Evolutionary conservation across 1,140 invertebrate genomes (phyloP).

Genomic region (Trinorchestia longiramus): DNA sequence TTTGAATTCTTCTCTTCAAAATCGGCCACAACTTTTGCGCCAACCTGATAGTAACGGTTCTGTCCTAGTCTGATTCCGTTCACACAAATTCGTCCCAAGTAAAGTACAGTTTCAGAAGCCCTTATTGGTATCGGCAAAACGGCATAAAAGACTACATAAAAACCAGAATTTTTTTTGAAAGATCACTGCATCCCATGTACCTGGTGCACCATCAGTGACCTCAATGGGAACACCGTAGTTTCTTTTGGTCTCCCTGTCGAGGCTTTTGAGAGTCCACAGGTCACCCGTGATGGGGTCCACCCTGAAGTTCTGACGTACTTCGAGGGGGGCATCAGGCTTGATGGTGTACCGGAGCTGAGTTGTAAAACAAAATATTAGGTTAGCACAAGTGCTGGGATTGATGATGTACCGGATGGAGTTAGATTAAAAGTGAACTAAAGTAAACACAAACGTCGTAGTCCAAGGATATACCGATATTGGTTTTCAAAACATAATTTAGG

Average conservation of each 20-base stretch:
- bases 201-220: slow-evolving; percentile 54
- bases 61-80: too few species aligned
- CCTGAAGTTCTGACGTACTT: slow-evolving; percentile 51
- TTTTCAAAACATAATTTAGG: too few species aligned
- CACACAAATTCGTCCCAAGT: too few species aligned
- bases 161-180: not conserved
- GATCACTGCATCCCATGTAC: not conserved
- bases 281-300: slow-evolving; percentile 49
- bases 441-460: too few species aligned
- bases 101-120: too few species aligned
- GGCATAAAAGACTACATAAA: not conserved
- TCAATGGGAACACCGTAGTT: slow-evolving; percentile 54
- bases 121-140: not conserved
- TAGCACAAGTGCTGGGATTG: not conserved
- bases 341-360: slow-evolving; percentile 49
- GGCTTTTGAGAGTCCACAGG: slow-evolving; percentile 45
- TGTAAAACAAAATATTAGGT: not conserved
- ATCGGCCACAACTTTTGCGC: too few species aligned
- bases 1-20: too few species aligned
- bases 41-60: too few species aligned
- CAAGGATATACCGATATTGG: too few species aligned
- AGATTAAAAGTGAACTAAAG: too few species aligned
- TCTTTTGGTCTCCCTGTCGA: slow-evolving; percentile 55
- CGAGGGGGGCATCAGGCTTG: slow-evolving; percentile 40
- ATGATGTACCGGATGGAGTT: not conserved